A percentile compares a stretch with the other conserved stretches of the same genome.
Evolutionary conservation across 2,888 invertebrate species (phyloP).

Genomic region (Macroteleia sp.): DNA sequence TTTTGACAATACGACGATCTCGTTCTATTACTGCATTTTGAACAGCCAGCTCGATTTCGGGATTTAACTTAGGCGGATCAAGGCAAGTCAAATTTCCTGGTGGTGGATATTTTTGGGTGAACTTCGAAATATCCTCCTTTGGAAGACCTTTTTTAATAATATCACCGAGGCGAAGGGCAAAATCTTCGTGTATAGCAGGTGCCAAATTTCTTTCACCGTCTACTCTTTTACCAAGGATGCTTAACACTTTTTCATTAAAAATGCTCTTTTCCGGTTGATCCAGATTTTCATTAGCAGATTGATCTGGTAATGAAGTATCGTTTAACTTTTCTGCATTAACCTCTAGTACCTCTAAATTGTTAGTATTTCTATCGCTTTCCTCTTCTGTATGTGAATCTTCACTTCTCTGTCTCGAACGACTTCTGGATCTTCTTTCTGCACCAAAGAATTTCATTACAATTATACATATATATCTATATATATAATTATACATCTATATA

Average conservation of each 20-base stretch:
- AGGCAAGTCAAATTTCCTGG: conserved; percentile 16
- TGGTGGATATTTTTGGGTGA: conserved; percentile 29
- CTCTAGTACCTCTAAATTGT: not conserved
- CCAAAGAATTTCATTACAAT: not conserved
- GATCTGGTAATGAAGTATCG: not conserved
- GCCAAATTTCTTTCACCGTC: conserved; percentile 4
- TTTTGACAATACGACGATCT: conserved; percentile 25
- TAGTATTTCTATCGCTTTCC: not conserved
- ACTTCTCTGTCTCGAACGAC: not conserved
- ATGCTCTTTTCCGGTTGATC: not conserved
- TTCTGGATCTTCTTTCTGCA: not conserved
- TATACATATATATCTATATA: not conserved
- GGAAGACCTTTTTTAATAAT: conserved; percentile 18
- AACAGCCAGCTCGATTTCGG: conserved; percentile 9
- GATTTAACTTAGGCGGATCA: conserved; percentile 25
- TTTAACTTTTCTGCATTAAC: not conserved
- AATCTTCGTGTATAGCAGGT: conserved; percentile 10
- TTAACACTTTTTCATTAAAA: conserved; percentile 1
- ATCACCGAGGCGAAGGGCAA: conserved; percentile 12
- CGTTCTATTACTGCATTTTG: conserved; percentile 9
- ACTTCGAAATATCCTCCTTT: conserved; percentile 9
- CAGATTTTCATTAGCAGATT: not conserved
- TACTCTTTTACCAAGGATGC: conserved; percentile 16
- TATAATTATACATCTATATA: not conserved
- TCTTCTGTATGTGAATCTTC: not conserved